Base-by-base conservation (phyloP, 2,888 invertebrate species). In the Thelaira solivaga region DNA sequence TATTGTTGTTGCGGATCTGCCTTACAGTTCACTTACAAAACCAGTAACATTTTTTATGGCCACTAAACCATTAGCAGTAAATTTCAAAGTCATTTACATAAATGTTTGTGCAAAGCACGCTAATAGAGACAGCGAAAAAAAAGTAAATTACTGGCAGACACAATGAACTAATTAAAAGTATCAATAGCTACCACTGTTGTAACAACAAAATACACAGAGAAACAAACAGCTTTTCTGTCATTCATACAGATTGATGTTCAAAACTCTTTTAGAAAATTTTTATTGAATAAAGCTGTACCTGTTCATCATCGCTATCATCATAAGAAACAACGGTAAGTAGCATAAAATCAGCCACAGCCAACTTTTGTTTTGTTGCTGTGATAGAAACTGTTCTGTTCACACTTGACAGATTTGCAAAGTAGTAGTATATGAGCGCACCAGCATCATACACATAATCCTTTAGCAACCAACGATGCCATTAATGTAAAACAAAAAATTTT, bases 271-370 rank as follows among this genome's bases (percentile, higher is more conserved):
- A n/a, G 3, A 34, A n/a, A 34, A 2, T 3, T 34, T 34, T 41
- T 65, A 65, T 71, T 67, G 65, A 72, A 76, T 71, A 65, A 72
- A 65, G 39, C 36, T 67, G 71, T 65, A 61, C 47, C 61, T 65
- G 71, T 45, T 55, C 65, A 61, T 71, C 71, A 62, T 24, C 20
- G n/a, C n/a, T 22, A 53, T 18, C 41, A 16, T 24, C 24, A 34
- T 8, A 53, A 62, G 45, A 11, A 51, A 59, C 49, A 69, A 45
- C 6, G 22, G 11, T 39, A 43, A 57, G 26, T 20, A 22, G 20
- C 4, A 76, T 34, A 39, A 34, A 61, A 65, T 51, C 22, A 61
- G 36, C 10, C 39, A 4, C 76, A 49, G 26, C 41, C 68, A 39
- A 64, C 34, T 62, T 65, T 79, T 65, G 75, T 51, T 49, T 49